phyloP scores from a whole-genome alignment of 2,888 invertebrate species.

The Kuschelorhynchus macadamiae region DNA sequence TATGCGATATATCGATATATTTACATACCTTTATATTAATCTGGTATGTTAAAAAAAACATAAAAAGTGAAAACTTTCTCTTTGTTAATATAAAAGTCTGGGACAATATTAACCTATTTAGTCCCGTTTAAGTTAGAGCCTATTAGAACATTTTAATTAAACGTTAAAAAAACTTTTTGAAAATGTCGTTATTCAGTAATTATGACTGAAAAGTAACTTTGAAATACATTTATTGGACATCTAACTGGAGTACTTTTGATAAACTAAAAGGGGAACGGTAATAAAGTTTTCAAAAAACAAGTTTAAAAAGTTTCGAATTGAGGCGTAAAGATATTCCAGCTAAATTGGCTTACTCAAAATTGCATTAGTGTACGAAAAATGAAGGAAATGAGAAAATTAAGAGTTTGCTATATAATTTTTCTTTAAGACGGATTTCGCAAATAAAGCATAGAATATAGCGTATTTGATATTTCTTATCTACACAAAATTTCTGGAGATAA shows the following conservation, averaged over 20 bases:
- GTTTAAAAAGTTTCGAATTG: constrained; percentile 47
- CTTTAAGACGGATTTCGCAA: no score
- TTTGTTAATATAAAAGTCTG: no score
- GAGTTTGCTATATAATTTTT: constrained; percentile 15
- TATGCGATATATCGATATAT: no score
- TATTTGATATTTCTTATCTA: no score
- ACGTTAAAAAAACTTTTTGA: constrained; percentile 2
- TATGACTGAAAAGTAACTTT: constrained; percentile 20
- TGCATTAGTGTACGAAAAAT: constrained; percentile 34
- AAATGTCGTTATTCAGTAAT: constrained; percentile 25
- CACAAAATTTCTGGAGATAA: no score
- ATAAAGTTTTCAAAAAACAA: constrained; percentile 30
- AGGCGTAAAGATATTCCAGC: constrained; percentile 36
- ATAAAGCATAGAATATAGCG: no score
- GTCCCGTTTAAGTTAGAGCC: no score
- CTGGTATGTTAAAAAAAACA: no score
- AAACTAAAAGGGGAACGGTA: constrained; percentile 40
- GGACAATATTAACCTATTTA: no score
- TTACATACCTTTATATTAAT: no score
- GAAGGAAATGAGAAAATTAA: constrained; percentile 29
- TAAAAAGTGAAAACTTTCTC: no score
- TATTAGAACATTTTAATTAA: constrained; percentile 6
- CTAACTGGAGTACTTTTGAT: constrained; percentile 32
- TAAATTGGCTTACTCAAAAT: constrained; percentile 39
- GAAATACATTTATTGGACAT: constrained; percentile 23